Base-by-base conservation (phyloP, 2,797 vertebrate genomes). In the Labeo calbasu region DNA sequence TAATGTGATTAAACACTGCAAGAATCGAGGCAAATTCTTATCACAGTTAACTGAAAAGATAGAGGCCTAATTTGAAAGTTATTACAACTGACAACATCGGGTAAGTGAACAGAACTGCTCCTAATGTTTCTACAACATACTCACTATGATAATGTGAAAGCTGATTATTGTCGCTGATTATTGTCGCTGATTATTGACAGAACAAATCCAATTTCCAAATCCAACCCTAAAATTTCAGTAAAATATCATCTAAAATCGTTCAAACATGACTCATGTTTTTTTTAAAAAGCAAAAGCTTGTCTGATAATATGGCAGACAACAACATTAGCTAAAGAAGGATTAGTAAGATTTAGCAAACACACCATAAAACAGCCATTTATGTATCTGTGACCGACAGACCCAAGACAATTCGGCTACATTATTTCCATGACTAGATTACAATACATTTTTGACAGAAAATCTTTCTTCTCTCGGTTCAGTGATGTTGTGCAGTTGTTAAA, bases 401-500 rank as follows among this genome's bases (percentile, higher is more conserved):
- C 40, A 48, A 8, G 25, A 65, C 17, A 50, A 78, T 21, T 63
- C n/a, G 23, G n/a, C 40, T 63, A n/a, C 40, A 59, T 63, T 65
- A 82, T 66, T 83, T 53, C 25, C 12, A 50, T 28, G 55, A 48
- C 40, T 61, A 61, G 53, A 81, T 70, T 70, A 71, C 71, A 65
- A 66, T 53, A 51, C 21, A 55, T 68, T 77, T 68, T 21, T 68
- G 73, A 69, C 51, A 77, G 63, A 69, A 83, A 83, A 69, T 83
- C 73, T 15, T 59, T 83, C 12, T 51, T 77, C 63, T 75, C 25
- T 69, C 15, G 8, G 48, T 73, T 25, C 15, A 7, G 46, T 15
- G 10, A 68, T 59, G 63, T 68, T 77, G 59, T 25, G 72, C 71
- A 3, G 0, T 53, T 55, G 71, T 55, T 68, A 55, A n/a, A 76